phyloP scores from a whole-genome alignment of 1,140 invertebrate species.

The Laupala kohalensis region DNA sequence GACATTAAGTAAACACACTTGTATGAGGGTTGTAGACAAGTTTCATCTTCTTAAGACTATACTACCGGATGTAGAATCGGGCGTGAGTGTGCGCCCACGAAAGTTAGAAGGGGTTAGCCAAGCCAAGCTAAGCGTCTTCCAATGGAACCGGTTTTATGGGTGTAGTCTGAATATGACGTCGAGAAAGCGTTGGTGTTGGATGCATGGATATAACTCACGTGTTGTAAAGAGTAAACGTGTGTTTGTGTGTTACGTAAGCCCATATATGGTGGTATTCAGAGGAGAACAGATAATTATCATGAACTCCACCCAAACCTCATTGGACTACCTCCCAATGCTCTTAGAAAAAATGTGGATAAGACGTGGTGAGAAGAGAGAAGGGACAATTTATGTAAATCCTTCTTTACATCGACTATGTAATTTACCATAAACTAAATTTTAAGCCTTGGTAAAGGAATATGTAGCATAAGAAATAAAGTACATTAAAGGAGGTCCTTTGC shows the following conservation, averaged over 20 bases:
- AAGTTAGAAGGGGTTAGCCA: background rate
- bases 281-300: constrained; percentile 8
- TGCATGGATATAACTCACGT: constrained; percentile 9
- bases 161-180: constrained; percentile 19
- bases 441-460: background rate
- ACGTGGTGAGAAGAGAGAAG: background rate
- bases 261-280: constrained; percentile 12
- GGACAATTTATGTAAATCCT: constrained; percentile 20
- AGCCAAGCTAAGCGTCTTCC: constrained; percentile 1
- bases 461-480: background rate
- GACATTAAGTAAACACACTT: too few relatives aligned
- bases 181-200: constrained; percentile 20
- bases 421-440: constrained; percentile 7
- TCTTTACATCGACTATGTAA: constrained; percentile 7
- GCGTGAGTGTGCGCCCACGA: background rate
- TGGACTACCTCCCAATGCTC: background rate
- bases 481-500: background rate
- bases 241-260: constrained; percentile 9
- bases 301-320: constrained; percentile 11
- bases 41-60: background rate
- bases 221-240: constrained; percentile 1
- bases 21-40: too few relatives aligned
- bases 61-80: background rate
- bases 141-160: constrained; percentile 12
- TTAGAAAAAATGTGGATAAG: background rate